phyloP scores from a whole-genome alignment of 1,140 invertebrate genomes.

The Nephotettix cincticeps region DNA sequence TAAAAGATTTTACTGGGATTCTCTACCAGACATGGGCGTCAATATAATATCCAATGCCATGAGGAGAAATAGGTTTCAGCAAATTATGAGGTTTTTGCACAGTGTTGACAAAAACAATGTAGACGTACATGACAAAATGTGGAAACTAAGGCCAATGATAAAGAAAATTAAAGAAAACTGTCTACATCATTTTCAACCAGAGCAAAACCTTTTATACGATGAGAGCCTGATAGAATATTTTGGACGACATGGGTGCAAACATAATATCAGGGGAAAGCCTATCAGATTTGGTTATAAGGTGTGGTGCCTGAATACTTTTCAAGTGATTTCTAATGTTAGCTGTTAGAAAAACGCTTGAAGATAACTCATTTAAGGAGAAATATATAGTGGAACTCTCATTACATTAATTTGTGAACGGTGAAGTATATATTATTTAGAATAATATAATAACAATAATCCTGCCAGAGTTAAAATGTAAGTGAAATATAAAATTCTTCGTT shows the following conservation, averaged over 20 bases:
- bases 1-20: constrained; percentile 35
- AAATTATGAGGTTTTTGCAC: constrained; percentile 29
- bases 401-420: no score
- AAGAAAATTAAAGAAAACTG: constrained; percentile 31
- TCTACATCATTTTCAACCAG: constrained; percentile 37
- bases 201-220: constrained; percentile 34
- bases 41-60: constrained; percentile 31
- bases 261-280: constrained; percentile 40
- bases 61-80: constrained; percentile 31
- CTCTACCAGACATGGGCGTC: constrained; percentile 26
- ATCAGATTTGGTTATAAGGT: constrained; percentile 39
- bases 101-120: constrained; percentile 24
- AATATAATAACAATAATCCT: no score
- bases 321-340: no score
- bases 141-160: constrained; percentile 30
- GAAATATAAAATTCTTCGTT: no score
- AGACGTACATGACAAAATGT: constrained; percentile 33
- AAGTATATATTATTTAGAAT: no score
- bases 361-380: no score
- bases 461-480: no score
- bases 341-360: no score
- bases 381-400: no score
- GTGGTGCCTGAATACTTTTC: constrained; percentile 37
- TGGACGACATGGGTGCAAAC: constrained; percentile 40
- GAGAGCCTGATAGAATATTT: constrained; percentile 42